Conservation (phyloP, 2,113 vertebrate species). For the Nothocercus nigrocapillus region DNA sequence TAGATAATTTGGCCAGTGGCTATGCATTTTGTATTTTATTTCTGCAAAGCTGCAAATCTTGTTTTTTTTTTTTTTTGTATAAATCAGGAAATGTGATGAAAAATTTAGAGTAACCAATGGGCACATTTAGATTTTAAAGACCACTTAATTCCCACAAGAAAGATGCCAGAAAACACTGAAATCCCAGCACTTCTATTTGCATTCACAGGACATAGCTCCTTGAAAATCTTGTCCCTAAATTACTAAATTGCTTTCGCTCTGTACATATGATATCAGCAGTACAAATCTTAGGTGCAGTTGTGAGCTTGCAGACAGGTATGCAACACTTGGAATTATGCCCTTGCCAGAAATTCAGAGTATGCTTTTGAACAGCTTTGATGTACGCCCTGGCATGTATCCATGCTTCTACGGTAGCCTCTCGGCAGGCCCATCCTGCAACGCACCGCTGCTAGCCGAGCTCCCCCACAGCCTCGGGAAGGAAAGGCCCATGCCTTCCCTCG, state of each 20-base stretch:
- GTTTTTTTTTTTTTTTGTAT: not conserved
- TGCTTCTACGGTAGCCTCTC: not conserved
- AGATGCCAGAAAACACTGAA: not conserved
- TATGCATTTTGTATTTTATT: not conserved
- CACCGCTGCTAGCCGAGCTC: not conserved
- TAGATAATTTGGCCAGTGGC: not conserved
- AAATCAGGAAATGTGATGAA: not conserved
- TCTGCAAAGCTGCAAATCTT: not conserved
- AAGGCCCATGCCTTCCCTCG: not conserved
- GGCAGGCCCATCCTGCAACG: not conserved
- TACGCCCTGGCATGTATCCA: slow-evolving; percentile 16
- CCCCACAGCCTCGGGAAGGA: slow-evolving; percentile 23
- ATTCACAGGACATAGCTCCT: not conserved
- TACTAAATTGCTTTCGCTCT: not conserved
- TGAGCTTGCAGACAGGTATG: slow-evolving; percentile 35
- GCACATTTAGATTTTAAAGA: not conserved
- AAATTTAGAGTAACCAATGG: not conserved
- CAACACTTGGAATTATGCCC: slow-evolving; percentile 35
- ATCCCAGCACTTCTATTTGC: not conserved
- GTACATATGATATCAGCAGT: not conserved
- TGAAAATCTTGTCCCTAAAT: not conserved
- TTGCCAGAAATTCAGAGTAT: slow-evolving; percentile 58
- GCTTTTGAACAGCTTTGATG: slow-evolving; percentile 47
- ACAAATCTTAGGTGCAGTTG: not conserved
- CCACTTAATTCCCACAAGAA: not conserved